These are phyloP conservation scores for Rugalucina vietnamica DNA, from an alignment of 2,888 invertebrate genomes.

Conservation along the genomic window DNA sequence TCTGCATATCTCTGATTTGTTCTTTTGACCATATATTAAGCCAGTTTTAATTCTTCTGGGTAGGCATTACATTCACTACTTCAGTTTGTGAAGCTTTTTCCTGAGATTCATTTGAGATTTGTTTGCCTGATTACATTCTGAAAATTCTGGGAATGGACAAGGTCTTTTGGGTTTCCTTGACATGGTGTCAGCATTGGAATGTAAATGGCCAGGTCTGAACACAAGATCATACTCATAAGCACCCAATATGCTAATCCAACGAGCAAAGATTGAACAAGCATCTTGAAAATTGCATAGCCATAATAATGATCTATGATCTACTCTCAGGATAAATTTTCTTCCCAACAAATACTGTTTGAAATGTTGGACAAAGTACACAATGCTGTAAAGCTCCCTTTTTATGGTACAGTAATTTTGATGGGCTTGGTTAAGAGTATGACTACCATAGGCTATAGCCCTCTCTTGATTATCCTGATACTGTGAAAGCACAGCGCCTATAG, in stretches of 20 bases:
- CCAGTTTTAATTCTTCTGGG: background rate
- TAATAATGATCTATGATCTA: background rate
- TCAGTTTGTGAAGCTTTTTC: background rate
- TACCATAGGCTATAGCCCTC: constrained; percentile 3
- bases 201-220: background rate
- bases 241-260: background rate
- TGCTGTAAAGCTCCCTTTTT: constrained; percentile 22
- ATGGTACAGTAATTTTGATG: constrained; percentile 33
- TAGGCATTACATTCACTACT: background rate
- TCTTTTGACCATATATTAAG: background rate
- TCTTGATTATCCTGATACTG: constrained; percentile 23
- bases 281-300: background rate
- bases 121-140: too few relatives aligned
- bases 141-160: background rate
- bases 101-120: too few relatives aligned
- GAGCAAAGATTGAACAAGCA: background rate
- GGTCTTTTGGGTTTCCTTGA: background rate
- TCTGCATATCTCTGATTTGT: background rate
- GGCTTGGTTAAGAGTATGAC: background rate
- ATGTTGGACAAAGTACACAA: constrained; percentile 21
- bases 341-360: constrained; percentile 27
- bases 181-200: background rate
- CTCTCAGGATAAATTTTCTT: background rate
- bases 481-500: constrained; percentile 19
- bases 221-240: background rate